Evolutionary conservation across 2,113 vertebrate species (phyloP), one percentile per base, ranked within the genome.

Genomic region (Atherinomorus stipes): DNA sequence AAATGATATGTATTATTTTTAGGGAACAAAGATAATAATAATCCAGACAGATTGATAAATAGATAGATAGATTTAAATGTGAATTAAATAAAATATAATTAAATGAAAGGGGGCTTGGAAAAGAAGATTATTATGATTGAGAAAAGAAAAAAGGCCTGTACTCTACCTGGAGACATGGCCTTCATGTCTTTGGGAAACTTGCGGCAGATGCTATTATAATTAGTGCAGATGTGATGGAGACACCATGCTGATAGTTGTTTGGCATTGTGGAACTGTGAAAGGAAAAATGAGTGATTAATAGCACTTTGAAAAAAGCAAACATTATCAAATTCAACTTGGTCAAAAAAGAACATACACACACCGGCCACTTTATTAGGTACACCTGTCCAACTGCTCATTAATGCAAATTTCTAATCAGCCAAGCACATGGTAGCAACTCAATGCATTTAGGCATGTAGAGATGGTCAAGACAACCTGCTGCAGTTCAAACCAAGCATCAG

Each of bases 131-230:
- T 51, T 16, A 62, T 54, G 58, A 21, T 70, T 28, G 42, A 19
- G 19, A 64, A 12, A 28, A 4, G 49, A 18, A 16, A 13, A n/a
- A 7, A n/a, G 12, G 16, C 18, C 16, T 44, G 45, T 21, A 69
- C 1, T 11, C 16, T 93, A 97, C 96, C 96, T 94, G 95, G 81
- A 47, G 92, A 94, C 95, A 97, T 96, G 85, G 87, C 90, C 86
- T 96, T 96, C 96, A 97, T 96, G 83, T 96, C 95, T 56, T 96
- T 95, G 62, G 96, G 96, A 80, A 95, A 97, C 88, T 95, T 96
- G 89, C 95, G 95, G 88, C 96, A 97, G 71, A 97, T 95, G 56
- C 94, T 94, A 72, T 97, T 97, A 89, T 96, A 97, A 91, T 96
- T 96, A 82, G 96, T 97, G 91, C 95, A 96, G 94, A 97, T 95